These are phyloP conservation scores for Diplogasteroides magnus DNA, from an alignment of 1,140 invertebrate species.

Conservation along the genomic window DNA sequence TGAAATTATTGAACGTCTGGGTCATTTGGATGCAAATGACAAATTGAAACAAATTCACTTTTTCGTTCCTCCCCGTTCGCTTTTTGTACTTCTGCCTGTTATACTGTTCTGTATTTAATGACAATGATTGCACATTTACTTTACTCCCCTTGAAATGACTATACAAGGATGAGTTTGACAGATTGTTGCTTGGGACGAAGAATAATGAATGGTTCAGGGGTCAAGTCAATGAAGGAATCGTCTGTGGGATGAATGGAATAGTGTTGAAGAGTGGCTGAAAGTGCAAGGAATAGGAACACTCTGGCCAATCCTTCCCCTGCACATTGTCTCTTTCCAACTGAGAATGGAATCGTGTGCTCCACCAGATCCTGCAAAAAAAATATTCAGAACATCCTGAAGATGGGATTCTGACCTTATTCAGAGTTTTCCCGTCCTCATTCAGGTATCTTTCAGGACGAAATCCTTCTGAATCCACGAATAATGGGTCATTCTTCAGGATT, in stretches of 20 bases:
- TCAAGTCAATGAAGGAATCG: conserved; percentile 6
- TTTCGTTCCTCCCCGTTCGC: no score
- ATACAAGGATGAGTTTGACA: no score
- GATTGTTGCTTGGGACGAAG: no score
- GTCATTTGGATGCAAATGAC: no score
- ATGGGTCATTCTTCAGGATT: background rate
- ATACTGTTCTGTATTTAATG: no score
- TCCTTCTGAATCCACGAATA: background rate
- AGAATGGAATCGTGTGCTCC: conserved; percentile 25
- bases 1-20: no score
- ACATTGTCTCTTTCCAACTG: conserved; percentile 27
- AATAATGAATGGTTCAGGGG: no score
- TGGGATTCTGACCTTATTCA: conserved; percentile 3
- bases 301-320: conserved; percentile 29
- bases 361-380: conserved; percentile 12
- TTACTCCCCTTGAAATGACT: no score
- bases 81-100: no score
- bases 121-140: no score
- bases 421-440: conserved; percentile 7
- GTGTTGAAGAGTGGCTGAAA: conserved; percentile 12
- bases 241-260: background rate
- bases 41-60: no score
- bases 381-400: background rate
- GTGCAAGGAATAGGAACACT: conserved; percentile 26
- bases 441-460: background rate